A percentile compares a stretch with the other conserved stretches of the same genome.
These are phyloP conservation scores for Synanthedon tipuliformis DNA, from an alignment of 2,888 invertebrate genomes.

Conservation along the genomic window DNA sequence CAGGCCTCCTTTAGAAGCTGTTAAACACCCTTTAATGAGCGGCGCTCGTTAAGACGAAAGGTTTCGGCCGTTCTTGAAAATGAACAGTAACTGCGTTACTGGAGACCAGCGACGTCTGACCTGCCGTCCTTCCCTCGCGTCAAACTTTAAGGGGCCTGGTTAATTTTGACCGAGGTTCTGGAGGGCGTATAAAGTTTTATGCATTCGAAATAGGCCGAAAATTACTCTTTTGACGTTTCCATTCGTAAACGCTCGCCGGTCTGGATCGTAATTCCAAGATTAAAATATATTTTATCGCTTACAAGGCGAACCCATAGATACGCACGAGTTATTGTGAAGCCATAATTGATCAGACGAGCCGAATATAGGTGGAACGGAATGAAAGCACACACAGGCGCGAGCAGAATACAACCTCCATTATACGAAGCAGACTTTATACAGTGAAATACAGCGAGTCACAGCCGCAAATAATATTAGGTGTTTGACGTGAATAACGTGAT, in stretches of 20 bases:
- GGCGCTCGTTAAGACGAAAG: constrained; percentile 53
- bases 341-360: not conserved
- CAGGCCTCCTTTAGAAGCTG: constrained; percentile 25
- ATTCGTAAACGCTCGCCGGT: constrained; percentile 13
- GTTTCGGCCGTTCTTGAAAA: constrained; percentile 57
- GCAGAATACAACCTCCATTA: constrained; percentile 1
- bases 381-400: not conserved
- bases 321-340: no score
- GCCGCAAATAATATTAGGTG: constrained; percentile 2
- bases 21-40: constrained; percentile 55
- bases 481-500: constrained; percentile 4
- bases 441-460: constrained; percentile 1
- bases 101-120: constrained; percentile 20
- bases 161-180: constrained; percentile 27
- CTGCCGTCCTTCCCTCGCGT: constrained; percentile 9
- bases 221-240: constrained; percentile 52
- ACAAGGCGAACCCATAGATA: no score
- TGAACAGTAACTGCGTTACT: constrained; percentile 46
- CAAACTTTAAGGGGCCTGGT: constrained; percentile 15
- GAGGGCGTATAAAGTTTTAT: constrained; percentile 55
- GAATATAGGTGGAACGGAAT: not conserved
- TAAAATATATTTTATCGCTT: not conserved
- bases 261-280: not conserved
- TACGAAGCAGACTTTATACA: constrained; percentile 1
- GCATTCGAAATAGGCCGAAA: constrained; percentile 56